These are phyloP conservation scores for Cettia cetti DNA, from an alignment of 2,113 vertebrate species.

Conservation along the genomic window DNA sequence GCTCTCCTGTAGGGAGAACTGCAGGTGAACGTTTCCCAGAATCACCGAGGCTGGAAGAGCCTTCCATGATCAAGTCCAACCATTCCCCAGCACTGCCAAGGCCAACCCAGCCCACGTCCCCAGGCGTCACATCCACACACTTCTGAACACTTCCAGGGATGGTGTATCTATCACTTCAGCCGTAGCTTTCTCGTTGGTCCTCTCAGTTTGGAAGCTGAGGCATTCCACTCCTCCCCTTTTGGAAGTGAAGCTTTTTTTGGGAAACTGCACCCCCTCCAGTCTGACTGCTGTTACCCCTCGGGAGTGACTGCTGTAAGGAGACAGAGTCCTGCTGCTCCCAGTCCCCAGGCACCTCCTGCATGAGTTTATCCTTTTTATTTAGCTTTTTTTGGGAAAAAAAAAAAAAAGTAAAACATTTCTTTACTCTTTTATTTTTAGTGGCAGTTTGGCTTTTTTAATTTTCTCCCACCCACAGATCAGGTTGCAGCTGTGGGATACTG, in stretches of 20 bases:
- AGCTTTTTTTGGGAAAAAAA: background rate
- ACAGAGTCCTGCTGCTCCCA: conserved; percentile 32
- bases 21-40: background rate
- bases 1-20: background rate
- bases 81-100: background rate
- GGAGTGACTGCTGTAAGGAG: background rate
- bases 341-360: conserved; percentile 45
- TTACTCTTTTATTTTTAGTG: conserved; percentile 62
- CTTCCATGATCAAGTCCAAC: background rate
- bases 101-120: background rate
- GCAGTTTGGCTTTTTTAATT: conserved; percentile 69
- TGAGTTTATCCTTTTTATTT: conserved; percentile 38
- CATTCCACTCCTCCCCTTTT: background rate
- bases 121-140: background rate
- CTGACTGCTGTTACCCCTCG: background rate
- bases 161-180: background rate
- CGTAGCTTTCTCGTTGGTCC: background rate
- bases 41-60: background rate
- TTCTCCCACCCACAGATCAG: conserved; percentile 90
- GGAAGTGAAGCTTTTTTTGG: background rate
- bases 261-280: background rate
- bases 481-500: conserved; percentile 99
- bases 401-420: background rate
- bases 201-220: background rate
- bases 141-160: background rate